Evolutionary conservation across 2,113 vertebrate species (phyloP), one percentile per base, ranked within the genome.

Genomic region (Pampusana beccarii): DNA sequence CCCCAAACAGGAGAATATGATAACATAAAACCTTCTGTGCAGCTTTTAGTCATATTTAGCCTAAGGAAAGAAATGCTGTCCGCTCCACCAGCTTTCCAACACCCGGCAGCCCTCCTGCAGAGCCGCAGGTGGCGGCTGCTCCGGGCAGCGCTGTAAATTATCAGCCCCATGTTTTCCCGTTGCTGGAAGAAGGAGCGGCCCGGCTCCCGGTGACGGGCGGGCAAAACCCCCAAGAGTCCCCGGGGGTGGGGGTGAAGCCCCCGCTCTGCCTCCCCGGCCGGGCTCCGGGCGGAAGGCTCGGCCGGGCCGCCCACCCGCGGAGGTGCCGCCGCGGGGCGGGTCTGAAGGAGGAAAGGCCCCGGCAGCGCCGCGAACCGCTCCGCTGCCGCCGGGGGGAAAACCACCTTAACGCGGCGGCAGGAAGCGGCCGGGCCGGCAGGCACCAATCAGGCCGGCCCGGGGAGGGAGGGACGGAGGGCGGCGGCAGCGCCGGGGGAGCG

Each of bases 391-490:
- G 54, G 42, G 28, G 23, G 9, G 16, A 29, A 61, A 93, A 46
- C 94, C 88, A 95, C 94, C 88, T 93, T 93, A 95, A 92, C 71
- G 61, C 29, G 19, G 60, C 38, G 50, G 61, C 89, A 82, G 94
- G 94, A 94, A 90, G 86, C 67, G 10, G 82, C 58, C 13, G 77
- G 42, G 40, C 85, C 53, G 34, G 42, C 51, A 34, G 75, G 78
- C 88, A 61, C 92, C 92, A 92, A 95, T 95, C 71, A 54, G 88
- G 44, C 62, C 48, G 65, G 58, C 33, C 72, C 28, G 40, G 54
- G 48, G 51, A 42, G 69, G 78, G 78, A 14, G 38, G 36, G 51
- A 51, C 57, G 78, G 78, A 25, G 61, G 51, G 44, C 40, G 33
- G 44, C 19, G 44, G 44, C 44, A 46, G 44, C 44, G 44, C 26